Evolutionary conservation across 2,888 invertebrate species (phyloP).

Genomic region (Erynnis tages): DNA sequence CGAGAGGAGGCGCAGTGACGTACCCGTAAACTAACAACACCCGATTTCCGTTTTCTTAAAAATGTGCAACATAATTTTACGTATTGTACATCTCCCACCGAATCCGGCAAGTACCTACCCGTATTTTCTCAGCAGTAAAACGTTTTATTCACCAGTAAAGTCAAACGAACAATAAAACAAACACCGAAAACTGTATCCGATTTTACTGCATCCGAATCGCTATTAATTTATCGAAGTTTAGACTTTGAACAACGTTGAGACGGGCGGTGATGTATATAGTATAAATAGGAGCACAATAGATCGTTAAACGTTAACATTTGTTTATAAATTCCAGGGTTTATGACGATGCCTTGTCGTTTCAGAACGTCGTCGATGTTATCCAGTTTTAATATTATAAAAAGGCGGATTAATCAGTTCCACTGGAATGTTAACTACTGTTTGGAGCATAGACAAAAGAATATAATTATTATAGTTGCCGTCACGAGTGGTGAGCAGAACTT

Average conservation of each 20-base stretch:
- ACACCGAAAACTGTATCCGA: neutral
- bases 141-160: slow-evolving; percentile 11
- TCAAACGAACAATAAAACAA: neutral
- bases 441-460: too few species aligned
- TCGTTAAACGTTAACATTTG: slow-evolving; percentile 18
- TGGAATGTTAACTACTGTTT: too few species aligned
- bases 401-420: too few species aligned
- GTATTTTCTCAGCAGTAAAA: slow-evolving; percentile 14
- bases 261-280: slow-evolving; percentile 1
- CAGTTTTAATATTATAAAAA: neutral
- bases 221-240: slow-evolving; percentile 15
- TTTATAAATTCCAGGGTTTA: slow-evolving; percentile 15
- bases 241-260: slow-evolving; percentile 11
- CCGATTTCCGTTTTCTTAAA: too few species aligned
- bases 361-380: neutral
- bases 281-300: slow-evolving; percentile 11
- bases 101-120: neutral
- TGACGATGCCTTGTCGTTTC: slow-evolving; percentile 2
- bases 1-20: too few species aligned
- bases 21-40: too few species aligned
- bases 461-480: too few species aligned
- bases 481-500: too few species aligned
- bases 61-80: too few species aligned
- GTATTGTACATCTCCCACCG: neutral
- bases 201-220: slow-evolving; percentile 7